Conservation (phyloP, 2,797 vertebrate species). For the Margarornis squamiger region DNA sequence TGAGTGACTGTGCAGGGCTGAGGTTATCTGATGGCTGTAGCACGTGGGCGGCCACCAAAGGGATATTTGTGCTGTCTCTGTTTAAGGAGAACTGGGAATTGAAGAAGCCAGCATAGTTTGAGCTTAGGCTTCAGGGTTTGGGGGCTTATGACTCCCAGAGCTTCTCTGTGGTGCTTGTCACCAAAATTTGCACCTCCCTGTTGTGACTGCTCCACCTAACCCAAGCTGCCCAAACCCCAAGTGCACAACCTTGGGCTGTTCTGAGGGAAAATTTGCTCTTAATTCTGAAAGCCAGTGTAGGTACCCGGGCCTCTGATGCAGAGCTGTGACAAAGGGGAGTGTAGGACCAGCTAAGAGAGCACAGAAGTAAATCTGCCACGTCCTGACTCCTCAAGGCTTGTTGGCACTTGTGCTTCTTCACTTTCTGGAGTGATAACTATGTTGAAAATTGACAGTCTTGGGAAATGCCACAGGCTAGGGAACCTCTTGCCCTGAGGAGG, state of each 20-base stretch:
- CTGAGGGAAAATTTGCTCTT: not conserved
- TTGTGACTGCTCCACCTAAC: not conserved
- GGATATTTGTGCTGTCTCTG: not conserved
- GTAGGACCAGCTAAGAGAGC: not conserved
- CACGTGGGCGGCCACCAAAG: not conserved
- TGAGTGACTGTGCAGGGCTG: not conserved
- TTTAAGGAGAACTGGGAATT: not conserved
- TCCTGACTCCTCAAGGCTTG: not conserved
- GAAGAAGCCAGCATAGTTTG: not conserved
- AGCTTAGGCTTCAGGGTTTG: not conserved
- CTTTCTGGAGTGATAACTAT: not conserved
- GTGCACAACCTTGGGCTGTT: not conserved
- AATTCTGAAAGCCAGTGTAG: not conserved
- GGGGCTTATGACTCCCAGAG: not conserved
- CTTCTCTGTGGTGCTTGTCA: not conserved
- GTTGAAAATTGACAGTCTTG: not conserved
- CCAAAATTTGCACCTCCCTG: not conserved
- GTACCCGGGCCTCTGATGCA: not conserved
- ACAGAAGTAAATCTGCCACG: not conserved
- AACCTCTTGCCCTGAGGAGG: not conserved
- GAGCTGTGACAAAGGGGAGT: not conserved
- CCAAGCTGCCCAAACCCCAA: not conserved
- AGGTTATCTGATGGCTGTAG: not conserved
- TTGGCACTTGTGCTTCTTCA: not conserved
- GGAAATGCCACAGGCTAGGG: not conserved